Percentiles rank a stretch among this genome's conserved stretches.
Conservation (phyloP, 2,888 invertebrate species). For the Pogonocherus hispidulus region DNA sequence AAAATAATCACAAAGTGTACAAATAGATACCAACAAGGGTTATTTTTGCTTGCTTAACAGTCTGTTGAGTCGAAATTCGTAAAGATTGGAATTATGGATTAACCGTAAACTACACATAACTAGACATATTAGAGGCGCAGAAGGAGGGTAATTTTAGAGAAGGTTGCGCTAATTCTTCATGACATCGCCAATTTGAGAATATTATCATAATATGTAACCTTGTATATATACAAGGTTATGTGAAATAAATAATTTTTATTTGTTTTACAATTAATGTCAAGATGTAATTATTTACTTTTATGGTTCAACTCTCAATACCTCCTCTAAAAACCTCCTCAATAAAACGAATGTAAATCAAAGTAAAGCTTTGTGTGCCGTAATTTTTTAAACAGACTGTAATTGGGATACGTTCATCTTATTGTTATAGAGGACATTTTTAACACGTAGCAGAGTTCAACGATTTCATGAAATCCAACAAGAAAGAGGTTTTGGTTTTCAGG, state of each 20-base stretch:
- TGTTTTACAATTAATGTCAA: too few relatives aligned
- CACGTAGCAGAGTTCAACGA: slow-evolving; percentile 32
- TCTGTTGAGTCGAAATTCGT: not conserved
- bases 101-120: slow-evolving; percentile 1
- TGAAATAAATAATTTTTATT: too few relatives aligned
- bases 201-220: too few relatives aligned
- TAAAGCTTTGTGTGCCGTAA: not conserved
- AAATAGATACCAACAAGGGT: not conserved
- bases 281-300: too few relatives aligned
- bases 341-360: not conserved
- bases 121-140: not conserved
- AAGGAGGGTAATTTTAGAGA: not conserved
- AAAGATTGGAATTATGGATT: not conserved
- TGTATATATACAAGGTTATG: too few relatives aligned
- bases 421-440: slow-evolving; percentile 32
- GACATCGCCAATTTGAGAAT: too few relatives aligned
- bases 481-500: slow-evolving; percentile 29
- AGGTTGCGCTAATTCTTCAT: too few relatives aligned
- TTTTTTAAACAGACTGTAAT: slow-evolving; percentile 20
- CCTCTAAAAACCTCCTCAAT: not conserved
- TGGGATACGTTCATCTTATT: slow-evolving; percentile 24
- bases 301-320: too few relatives aligned
- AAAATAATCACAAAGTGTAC: not conserved
- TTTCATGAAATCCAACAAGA: slow-evolving; percentile 31
- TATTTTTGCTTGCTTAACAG: slow-evolving; percentile 10